Base-by-base conservation (phyloP, 2,888 invertebrate genomes). In the Chrysolina haemoptera region DNA sequence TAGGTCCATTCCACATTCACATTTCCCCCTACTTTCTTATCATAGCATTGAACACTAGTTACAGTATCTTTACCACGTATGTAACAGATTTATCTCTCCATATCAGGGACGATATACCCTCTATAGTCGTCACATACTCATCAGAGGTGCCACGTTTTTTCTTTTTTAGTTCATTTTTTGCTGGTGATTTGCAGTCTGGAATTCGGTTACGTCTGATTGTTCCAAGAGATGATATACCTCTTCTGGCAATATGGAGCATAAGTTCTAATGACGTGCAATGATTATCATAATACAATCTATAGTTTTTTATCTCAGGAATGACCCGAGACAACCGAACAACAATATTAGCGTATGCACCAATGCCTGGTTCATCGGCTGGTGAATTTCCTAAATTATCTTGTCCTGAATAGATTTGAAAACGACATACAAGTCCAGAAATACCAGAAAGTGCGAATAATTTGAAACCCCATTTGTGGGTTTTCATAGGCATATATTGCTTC, bases 221-320 rank as follows among this genome's bases (percentile, higher is more conserved):
- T 16, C 84, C 85, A 43, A 86, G 50, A 35, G 74, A 68, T 48
- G 76, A 70, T 55, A 86, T 85, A 48, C 84, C 84, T 71, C 79
- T 68, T 68, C 5, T 27, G 27, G 27, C 27, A 27, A 3, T 3
- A 27, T 27, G 27, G 27, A 27, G 27, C 27, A 3, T 3, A 27
- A 81, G 73, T n/a, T 81, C 73, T 62, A 85, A 68, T 80, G 79
- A n/a, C 66, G 83, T 83, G 68, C 82, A 86, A 71, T 81, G 84
- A 75, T 84, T 85, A 71, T 86, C 84, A 76, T 83, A 80, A 73
- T n/a, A n/a, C n/a, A n/a, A n/a, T n/a, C n/a, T n/a, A n/a, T n/a
- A n/a, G n/a, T n/a, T n/a, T n/a, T n/a, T n/a, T n/a, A n/a, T n/a
- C n/a, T n/a, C n/a, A n/a, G n/a, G n/a, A n/a, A n/a, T n/a, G n/a